Percentiles rank a stretch among this genome's conserved stretches.
Evolutionary conservation across 2,113 vertebrate species (phyloP).

Genomic region (Lepidothrix coronata): DNA sequence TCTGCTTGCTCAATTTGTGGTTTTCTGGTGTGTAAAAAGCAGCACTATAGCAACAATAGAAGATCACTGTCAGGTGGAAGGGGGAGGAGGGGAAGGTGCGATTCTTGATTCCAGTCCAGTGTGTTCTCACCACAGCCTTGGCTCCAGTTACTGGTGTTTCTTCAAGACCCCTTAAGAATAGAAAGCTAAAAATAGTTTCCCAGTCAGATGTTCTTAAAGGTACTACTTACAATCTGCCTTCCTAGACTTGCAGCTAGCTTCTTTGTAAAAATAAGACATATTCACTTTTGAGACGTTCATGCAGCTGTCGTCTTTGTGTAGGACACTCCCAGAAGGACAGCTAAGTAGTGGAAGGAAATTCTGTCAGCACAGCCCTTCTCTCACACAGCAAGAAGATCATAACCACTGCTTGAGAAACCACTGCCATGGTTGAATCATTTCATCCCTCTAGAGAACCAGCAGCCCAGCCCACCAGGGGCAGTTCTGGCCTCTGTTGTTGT

Average conservation of each 20-base stretch:
- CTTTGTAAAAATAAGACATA: background rate
- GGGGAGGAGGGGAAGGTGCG: conserved; percentile 48
- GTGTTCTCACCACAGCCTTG: conserved; percentile 63
- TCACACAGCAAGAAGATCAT: background rate
- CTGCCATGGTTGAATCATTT: background rate
- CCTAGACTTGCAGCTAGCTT: conserved; percentile 4
- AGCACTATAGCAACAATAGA: conserved; percentile 52
- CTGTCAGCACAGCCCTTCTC: background rate
- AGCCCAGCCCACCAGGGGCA: background rate
- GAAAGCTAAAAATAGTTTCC: conserved; percentile 66
- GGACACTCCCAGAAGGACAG: background rate
- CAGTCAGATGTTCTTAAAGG: conserved; percentile 59
- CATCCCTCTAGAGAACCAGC: background rate
- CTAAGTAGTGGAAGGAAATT: background rate
- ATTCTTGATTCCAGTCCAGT: conserved; percentile 63
- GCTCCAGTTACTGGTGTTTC: conserved; percentile 42
- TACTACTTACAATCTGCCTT: conserved; percentile 26
- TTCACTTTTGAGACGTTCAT: background rate
- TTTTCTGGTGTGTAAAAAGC: conserved; percentile 34
- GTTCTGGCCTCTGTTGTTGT: background rate
- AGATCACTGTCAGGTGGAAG: conserved; percentile 51
- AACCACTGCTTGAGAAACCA: background rate
- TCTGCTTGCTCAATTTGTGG: conserved; percentile 18
- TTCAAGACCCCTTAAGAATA: conserved; percentile 58
- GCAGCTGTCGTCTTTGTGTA: background rate